Evolutionary conservation across 1,140 invertebrate genomes (phyloP), one percentile per base, ranked within the genome.

Genomic region (Paraescarpia echinospica): DNA sequence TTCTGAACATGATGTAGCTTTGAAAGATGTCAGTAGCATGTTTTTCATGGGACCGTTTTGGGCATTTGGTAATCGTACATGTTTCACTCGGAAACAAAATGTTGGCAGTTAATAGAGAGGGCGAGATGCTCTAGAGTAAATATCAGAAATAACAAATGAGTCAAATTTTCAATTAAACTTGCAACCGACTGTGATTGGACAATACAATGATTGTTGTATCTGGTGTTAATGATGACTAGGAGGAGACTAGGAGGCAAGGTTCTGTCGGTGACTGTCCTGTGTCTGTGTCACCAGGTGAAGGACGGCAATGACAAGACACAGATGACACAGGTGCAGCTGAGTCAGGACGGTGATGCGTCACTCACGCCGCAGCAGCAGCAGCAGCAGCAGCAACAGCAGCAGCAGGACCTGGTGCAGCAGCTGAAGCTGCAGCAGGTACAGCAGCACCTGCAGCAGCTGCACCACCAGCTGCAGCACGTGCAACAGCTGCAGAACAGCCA

Each of bases 401-500:
- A 92, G 51, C 91, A 92, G 41, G 91, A 92, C 51, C 33, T 92
- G 1, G 34, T 35, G 34, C 91, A 92, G 34, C 48, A 93, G 48
- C 22, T 93, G 90, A 93, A 93, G 33, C 48, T 92, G 91, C 91
- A 92, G 91, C 91, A 92, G 34, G 88, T 90, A 12, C 90, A 93
- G 33, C 93, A 93, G 48, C 92, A 93, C 27, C 89, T 93, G 91
- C 91, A 92, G 35, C 34, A 92, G 35, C 92, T 92, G 89, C 92
- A 92, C 34, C 92, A 92, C 35, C 88, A 90, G 89, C 92, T 90
- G 89, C 92, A 92, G 35, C 92, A 90, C 1, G 89, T 90, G 93
- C 96, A 96, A 92, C 96, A 96, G 92, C 96, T 96, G 89, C 95
- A 96, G 93, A 94, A 96, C 35, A 95, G 96, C 91, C 95, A 94